Percentiles rank a stretch among this genome's conserved stretches.
Evolutionary conservation across 2,113 vertebrate species (phyloP).

Genomic region (Strix aluco): DNA sequence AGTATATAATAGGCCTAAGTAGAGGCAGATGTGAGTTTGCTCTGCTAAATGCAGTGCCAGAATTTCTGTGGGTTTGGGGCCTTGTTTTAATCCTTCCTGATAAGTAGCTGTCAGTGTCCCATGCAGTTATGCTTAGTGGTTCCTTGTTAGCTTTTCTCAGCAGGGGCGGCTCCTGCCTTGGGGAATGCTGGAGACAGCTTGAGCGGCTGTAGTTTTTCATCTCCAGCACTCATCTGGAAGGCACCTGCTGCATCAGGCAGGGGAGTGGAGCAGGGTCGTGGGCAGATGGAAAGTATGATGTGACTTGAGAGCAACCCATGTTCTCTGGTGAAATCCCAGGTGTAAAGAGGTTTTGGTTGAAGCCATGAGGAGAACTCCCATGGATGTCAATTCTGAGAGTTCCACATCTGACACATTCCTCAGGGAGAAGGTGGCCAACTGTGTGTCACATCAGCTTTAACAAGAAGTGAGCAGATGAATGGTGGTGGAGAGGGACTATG

Average conservation of each 20-base stretch:
- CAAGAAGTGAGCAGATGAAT: background rate
- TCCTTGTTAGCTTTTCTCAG: constrained; percentile 29
- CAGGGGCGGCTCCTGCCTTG: background rate
- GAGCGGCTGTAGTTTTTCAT: background rate
- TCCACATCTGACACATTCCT: background rate
- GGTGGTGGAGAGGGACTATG: background rate
- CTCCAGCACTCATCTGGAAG: background rate
- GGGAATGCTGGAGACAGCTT: background rate
- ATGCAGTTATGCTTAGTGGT: background rate
- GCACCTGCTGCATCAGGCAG: background rate
- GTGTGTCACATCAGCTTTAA: background rate
- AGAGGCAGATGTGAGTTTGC: background rate
- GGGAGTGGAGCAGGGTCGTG: accelerated
- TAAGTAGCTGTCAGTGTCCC: background rate
- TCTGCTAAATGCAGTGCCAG: background rate
- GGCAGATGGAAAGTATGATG: background rate
- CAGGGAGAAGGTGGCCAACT: background rate
- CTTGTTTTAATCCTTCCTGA: background rate
- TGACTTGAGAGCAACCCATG: background rate
- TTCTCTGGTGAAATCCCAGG: background rate
- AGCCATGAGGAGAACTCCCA: background rate
- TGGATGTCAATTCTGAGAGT: accelerated
- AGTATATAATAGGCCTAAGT: background rate
- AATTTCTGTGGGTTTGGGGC: background rate
- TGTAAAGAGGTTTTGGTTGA: background rate